Base-by-base conservation (phyloP, 2,113 vertebrate species). In the Lipotes vexillifer region DNA sequence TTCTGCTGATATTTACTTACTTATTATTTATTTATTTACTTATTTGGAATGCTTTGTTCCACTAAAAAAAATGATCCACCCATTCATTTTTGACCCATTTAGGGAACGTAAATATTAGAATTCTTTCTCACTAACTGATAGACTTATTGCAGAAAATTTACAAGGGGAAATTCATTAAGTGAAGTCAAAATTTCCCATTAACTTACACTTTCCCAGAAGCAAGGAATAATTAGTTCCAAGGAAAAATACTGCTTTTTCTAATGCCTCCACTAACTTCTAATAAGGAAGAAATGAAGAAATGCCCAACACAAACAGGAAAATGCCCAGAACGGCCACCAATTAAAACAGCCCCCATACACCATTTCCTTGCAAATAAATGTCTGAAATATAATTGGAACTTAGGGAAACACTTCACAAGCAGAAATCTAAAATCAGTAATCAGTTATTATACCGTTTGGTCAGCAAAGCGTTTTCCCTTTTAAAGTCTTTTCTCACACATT, bases 141-240 rank as follows among this genome's bases (percentile, higher is more conserved):
- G 20, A 61, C 46, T 55, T 59, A 69, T 9, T 84, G 1, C 5
- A 77, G 25, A 71, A 88, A 88, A n/a, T 75, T 36, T 75, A 29
- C 65, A 66, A 57, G 8, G 12, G 25, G 31, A 95, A 88, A 75
- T 88, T 44, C 17, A 57, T 78, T 84, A 92, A 71, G 14, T 10
- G 6, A 85, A 90, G 10, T 72, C 17, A 93, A 90, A 87, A 81
- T 69, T 90, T 72, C 15, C 74, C 88, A 87, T 20, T 91, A 81
- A 44, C 33, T 77, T 96, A 78, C 6, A 81, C 31, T 89, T 78
- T 72, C 20, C 8, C 6, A 44, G 14, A 77, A 83, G 66, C 29
- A 95, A 92, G n/a, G 41, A 87, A 91, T 75, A 97, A 71, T 83
- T 96, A 88, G 14, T 88, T 81, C 2, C 63, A 59, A 93, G 66